Base-by-base conservation (phyloP, 2,888 invertebrate genomes). In the Morpho achilles region DNA sequence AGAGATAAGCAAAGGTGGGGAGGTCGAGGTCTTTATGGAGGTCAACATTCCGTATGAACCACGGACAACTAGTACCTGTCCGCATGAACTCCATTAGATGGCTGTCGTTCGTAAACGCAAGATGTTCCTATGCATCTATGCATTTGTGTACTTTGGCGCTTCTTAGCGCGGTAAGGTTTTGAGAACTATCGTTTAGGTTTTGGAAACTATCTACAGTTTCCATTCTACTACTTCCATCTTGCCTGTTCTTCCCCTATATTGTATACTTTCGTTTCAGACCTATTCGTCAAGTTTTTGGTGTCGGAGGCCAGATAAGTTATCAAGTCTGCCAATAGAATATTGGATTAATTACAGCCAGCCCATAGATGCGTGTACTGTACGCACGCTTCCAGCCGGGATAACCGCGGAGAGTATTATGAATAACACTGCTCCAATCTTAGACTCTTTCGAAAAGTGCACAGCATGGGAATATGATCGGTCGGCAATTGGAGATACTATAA, bases 281-380 rank as follows among this genome's bases (percentile, higher is more conserved):
- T 92, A 92, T 67, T 90, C 92, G 63, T 91, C 92, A 64, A 91
- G 93, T 50, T 94, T 92, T 71, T 95, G 95, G 95, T 96, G 96
- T 75, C 89, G 92, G 58, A 80, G 91, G 54, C 94, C 95, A 1
- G 80, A 82, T 0, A 87, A 92, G 64, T 84, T 94, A 16, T 73
- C 88, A 46, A 74, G 90, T 61, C 73, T 94, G 43, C 80, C 93
- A 1, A 71, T 93, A 49, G 82, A 86, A 1, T 73, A 80, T 44
- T 95, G 95, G 95, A 93, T 91, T 53, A 94, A 94, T 76, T 87
- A 93, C 68, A 94, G 94, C 65, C 93, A 93, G 74, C 93, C 94
- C 39, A 50, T 77, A 2, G 92, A 92, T 65, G 88, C 91, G 39
- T 95, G 95, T 70, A 80, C 71, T 52, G 91, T 93, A 10, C 82